phyloP scores from a whole-genome alignment of 2,797 vertebrate species.

The Hypotaenidia philippensis region DNA sequence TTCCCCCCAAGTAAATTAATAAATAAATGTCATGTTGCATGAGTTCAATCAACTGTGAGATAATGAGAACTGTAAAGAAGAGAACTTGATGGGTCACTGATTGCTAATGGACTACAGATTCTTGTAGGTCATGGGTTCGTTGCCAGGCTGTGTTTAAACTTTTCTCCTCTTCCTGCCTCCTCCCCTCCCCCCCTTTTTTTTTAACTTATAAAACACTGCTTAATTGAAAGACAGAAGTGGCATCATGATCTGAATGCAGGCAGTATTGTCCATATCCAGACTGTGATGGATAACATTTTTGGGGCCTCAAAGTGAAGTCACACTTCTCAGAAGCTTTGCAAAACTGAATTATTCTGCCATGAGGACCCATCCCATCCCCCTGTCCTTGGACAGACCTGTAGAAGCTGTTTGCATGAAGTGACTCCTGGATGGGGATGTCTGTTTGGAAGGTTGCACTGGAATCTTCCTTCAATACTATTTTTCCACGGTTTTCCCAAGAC shows the following conservation, averaged over 20 bases:
- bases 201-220: neutral
- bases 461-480: neutral
- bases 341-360: neutral
- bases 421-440: neutral
- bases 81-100: slow-evolving; percentile 40
- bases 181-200: too few relatives aligned
- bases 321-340: neutral
- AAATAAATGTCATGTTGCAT: slow-evolving; percentile 37
- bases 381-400: neutral
- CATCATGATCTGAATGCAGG: neutral
- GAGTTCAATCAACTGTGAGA: slow-evolving; percentile 42
- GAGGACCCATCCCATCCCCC: neutral
- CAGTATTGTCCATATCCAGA: neutral
- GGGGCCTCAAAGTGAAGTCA: neutral
- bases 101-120: slow-evolving; percentile 57
- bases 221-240: neutral
- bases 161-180: neutral
- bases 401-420: neutral
- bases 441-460: neutral
- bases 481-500: neutral
- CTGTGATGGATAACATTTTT: neutral
- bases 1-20: slow-evolving; percentile 25
- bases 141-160: slow-evolving; percentile 25
- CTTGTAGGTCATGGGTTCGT: slow-evolving; percentile 38
- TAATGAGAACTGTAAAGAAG: slow-evolving; percentile 33